Base-by-base conservation (phyloP, 2,113 vertebrate genomes). In the Columbina picui region DNA sequence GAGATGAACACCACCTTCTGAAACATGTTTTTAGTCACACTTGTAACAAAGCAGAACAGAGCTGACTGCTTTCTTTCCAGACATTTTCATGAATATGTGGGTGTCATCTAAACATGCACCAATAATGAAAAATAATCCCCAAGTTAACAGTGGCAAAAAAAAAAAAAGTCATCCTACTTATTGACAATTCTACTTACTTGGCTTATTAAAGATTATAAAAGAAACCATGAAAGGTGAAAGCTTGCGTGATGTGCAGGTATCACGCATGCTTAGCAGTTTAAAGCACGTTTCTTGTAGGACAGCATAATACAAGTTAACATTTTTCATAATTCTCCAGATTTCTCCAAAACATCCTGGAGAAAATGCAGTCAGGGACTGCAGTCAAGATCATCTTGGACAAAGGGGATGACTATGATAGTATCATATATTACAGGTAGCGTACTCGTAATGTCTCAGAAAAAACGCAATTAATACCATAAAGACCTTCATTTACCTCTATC, bases 401-500 rank as follows among this genome's bases (percentile, higher is more conserved):
- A 70, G 61, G 32, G 70, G 84, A 67, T 69, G 63, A 64, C 20
- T 67, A 67, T 38, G n/a, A 19, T 0, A 94, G 21, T 32, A 45
- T 45, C 19, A 45, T 19, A 65, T 30, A 20, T 39, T 87, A 84
- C 59, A 96, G 67, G 65, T 22, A 95, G 20, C 55, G 87, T 83
- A 68, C 69, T 74, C 93, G 45, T 67, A 91, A 89, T 71, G 45
- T 87, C 81, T 93, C 70, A 68, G 14, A 27, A 92, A 90, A 95
- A 81, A 19, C 18, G 6, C 67, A 89, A 91, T 92, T 80, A 68
- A 71, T 93, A 93, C 89, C 49, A 94, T 45, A 85, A 96, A 89
- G 71, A 69, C 26, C 27, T 88, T 93, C 21, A 93, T 88, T 90
- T 84, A 79, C 86, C 91, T 76, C 94, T 88, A 34, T 94, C 84